Base-by-base conservation (phyloP, 2,888 invertebrate genomes). In the Euzetes globulus region DNA sequence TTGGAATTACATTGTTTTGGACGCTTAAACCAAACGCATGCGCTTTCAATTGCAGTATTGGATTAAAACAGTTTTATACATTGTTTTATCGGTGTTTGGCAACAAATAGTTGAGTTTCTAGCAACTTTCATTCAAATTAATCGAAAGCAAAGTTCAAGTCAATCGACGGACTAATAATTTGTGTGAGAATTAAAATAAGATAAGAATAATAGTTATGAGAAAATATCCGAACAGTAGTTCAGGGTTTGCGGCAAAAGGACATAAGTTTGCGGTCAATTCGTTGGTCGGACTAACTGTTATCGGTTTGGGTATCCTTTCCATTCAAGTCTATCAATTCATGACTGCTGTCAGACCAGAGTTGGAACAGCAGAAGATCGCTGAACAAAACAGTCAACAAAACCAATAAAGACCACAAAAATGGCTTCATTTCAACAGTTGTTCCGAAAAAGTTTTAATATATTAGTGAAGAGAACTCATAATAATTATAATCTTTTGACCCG, bases 201-300 rank as follows among this genome's bases (percentile, higher is more conserved):
- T 33, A 27, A 2, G 25, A 15, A 27, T 22, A 17, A 19, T 9
- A 65, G 68, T 68, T 37, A 68, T 68, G 68, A 17, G 11, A 37
- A 68, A 68, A 68, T 45, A 68, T 41, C 68, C 68, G 37, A 68
- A 68, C 22, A 2, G 9, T 41, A 1, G 22, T 11, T 68, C 68
- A 41, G 2, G 45, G n/a, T 22, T 37, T 3, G 75, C 70, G 7
- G 85, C 87, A 78, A 83, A 81, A 77, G 79, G 87, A 45, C 88
- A 88, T 79, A 85, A 84, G 80, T 86, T 86, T 27, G 83, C 85
- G 63, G 87, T 87, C 0, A 82, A 82, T 45, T 81, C 84, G 22
- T 87, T 87, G 79, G 81, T 87, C 52, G 87, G 85, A 6, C 81
- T 87, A 11, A 87, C 87, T 22, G 73, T 85, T 0, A 85, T 84